A percentile compares a stretch with the other conserved stretches of the same genome.
Evolutionary conservation across 2,888 invertebrate genomes (phyloP).

Genomic region (Craniophora ligustri): DNA sequence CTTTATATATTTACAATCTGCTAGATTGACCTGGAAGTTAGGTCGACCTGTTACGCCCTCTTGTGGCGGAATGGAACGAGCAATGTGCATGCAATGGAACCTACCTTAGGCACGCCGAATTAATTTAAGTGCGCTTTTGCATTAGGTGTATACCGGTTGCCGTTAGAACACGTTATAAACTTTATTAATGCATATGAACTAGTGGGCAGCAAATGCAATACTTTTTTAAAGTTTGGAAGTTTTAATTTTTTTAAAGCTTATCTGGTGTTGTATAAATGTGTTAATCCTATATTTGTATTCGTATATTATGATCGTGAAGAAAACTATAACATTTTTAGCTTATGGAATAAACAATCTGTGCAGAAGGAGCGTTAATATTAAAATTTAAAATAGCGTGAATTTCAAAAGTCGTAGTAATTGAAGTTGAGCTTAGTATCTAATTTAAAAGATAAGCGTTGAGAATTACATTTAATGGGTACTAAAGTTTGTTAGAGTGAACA

Average conservation of each 20-base stretch:
- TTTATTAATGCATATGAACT: constrained; percentile 21
- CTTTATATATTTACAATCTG: constrained; percentile 49
- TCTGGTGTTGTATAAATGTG: no score
- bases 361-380: no score
- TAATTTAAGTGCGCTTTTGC: constrained; percentile 72
- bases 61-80: constrained; percentile 65
- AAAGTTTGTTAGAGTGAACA: constrained; percentile 30
- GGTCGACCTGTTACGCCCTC: constrained; percentile 81
- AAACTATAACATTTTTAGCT: no score
- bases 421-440: constrained; percentile 20
- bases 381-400: constrained; percentile 17
- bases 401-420: constrained; percentile 20
- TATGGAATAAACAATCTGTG: no score
- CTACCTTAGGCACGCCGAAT: constrained; percentile 62
- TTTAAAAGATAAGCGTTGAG: constrained; percentile 28
- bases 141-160: constrained; percentile 53
- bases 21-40: constrained; percentile 70
- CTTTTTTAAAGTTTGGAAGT: no score
- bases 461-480: constrained; percentile 41
- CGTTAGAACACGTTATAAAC: constrained; percentile 23
- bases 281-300: no score
- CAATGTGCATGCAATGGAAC: constrained; percentile 73
- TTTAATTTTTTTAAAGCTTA: no score
- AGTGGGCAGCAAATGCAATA: constrained; percentile 1
- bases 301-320: no score